These are phyloP conservation scores for Coregonus suidteri DNA, from an alignment of 2,797 vertebrate genomes.

Conservation along the genomic window DNA sequence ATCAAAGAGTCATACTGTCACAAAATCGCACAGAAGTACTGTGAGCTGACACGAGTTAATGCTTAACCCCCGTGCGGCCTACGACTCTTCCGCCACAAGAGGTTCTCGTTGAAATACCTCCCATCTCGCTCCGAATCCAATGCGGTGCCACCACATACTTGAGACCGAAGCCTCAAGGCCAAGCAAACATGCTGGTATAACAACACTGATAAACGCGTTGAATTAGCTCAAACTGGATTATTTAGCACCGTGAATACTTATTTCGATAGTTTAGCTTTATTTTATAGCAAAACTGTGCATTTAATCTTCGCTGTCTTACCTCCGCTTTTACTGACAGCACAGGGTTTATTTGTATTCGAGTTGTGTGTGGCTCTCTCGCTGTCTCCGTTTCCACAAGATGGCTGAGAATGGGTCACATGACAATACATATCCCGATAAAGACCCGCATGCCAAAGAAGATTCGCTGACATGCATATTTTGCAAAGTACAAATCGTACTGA, in stretches of 20 bases:
- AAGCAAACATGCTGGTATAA: constrained; percentile 64
- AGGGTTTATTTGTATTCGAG: constrained; percentile 78
- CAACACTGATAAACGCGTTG: constrained; percentile 39
- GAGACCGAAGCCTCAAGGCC: constrained; percentile 72
- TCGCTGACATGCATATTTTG: neutral
- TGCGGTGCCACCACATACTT: constrained; percentile 39
- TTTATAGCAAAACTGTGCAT: constrained; percentile 44
- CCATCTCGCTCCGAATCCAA: constrained; percentile 23
- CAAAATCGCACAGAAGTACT: neutral
- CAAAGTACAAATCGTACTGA: neutral
- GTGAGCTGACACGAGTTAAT: constrained; percentile 40
- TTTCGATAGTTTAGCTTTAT: constrained; percentile 32
- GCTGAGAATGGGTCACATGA: constrained; percentile 78
- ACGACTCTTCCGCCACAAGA: constrained; percentile 47
- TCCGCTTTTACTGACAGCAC: constrained; percentile 81
- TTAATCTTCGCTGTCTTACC: constrained; percentile 80
- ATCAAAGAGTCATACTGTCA: neutral
- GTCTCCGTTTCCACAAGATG: constrained; percentile 82
- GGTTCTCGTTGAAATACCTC: constrained; percentile 24
- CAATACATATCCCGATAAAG: constrained; percentile 55
- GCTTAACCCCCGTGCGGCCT: constrained; percentile 59
- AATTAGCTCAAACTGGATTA: constrained; percentile 22
- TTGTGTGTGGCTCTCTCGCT: constrained; percentile 63
- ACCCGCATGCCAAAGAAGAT: constrained; percentile 53
- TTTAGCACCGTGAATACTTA: constrained; percentile 33